Base-by-base conservation (phyloP, 2,888 invertebrate genomes). In the Noctua janthe region DNA sequence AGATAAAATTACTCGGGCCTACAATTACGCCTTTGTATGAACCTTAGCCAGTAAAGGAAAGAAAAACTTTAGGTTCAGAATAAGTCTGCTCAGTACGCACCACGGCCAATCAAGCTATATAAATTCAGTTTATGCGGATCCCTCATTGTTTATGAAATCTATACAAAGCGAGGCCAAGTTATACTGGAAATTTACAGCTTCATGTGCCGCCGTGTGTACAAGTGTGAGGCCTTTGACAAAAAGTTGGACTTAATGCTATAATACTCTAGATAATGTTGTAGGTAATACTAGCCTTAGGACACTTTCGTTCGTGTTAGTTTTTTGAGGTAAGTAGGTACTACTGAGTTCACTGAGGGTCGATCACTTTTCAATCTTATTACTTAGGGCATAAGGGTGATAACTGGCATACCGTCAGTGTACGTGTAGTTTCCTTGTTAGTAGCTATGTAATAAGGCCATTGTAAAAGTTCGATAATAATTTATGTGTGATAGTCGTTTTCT, bases 11-110 rank as follows among this genome's bases (percentile, higher is more conserved):
- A 49, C 43, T 47, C 29, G 23, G 8, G 20, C 51, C 69, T 35
- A 66, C 56, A 69, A 86, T 74, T 74, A 73, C 13, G 56, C 6
- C 8, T 54, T 73, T 47, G 20, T 77, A 51, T 49, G 13, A 77
- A 82, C 56, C 6, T 17, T 74, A 62, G 23, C 29, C 35, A 23
- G 23, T 56, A 49, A 59, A 59, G 15, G 59, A 70, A 82, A 77
- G 62, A 74, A 82, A 76, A 81, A 86, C 67, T 77, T 81, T 59
- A 43, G 39, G 71, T 64, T 59, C 70, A 17, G 67, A 83, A 76
- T 67, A 71, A 74, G 67, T 43, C 35, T 67, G 59, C 2, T 64
- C 35, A 17, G 47, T n/a, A 29, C 29, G 29, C 29, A 29, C 29
- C 29, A 29, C 29, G 29, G 29, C 29, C 29, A 29, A 29, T 29